Evolutionary conservation across 2,888 invertebrate genomes (phyloP).

Genomic region (Athrips mouffetella): DNA sequence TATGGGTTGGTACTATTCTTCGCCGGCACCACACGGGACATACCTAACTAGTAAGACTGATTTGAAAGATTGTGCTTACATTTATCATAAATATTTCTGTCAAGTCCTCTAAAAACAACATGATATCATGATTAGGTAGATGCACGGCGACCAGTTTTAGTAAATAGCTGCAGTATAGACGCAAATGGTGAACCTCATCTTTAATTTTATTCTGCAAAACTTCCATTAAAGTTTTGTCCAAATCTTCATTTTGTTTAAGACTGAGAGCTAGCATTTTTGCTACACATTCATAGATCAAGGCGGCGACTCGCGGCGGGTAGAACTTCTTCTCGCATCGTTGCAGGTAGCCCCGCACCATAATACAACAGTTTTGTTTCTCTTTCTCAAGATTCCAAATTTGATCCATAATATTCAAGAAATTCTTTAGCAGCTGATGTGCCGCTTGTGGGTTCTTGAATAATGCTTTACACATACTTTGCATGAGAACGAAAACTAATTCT

Average conservation of each 20-base stretch:
- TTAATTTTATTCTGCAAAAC: slow-evolving; percentile 46
- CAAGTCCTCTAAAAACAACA: slow-evolving; percentile 37
- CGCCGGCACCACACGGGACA: too few relatives aligned
- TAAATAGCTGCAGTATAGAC: slow-evolving; percentile 60
- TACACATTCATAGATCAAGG: slow-evolving; percentile 61
- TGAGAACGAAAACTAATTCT: slow-evolving; percentile 55
- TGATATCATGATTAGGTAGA: slow-evolving; percentile 38
- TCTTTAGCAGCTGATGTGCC: slow-evolving; percentile 47
- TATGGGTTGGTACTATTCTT: too few relatives aligned
- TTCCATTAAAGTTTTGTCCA: slow-evolving; percentile 42
- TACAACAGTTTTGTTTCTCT: slow-evolving; percentile 59
- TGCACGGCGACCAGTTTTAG: slow-evolving; percentile 38
- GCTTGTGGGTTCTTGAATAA: slow-evolving; percentile 56
- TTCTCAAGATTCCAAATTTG: slow-evolving; percentile 46
- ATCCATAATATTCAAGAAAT: slow-evolving; percentile 51
- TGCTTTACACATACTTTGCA: slow-evolving; percentile 60
- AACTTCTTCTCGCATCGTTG: slow-evolving; percentile 52
- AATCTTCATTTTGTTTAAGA: slow-evolving; percentile 33
- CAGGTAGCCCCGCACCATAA: slow-evolving; percentile 64
- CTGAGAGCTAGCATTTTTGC: slow-evolving; percentile 51
- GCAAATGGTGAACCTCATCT: slow-evolving; percentile 48
- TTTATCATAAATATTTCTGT: slow-evolving; percentile 54
- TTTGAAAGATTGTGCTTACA: slow-evolving; percentile 39
- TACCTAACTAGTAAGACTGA: too few relatives aligned
- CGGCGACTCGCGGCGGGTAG: slow-evolving; percentile 59